Conservation (phyloP, 2,113 vertebrate species). For the Otocyon megalotis region DNA sequence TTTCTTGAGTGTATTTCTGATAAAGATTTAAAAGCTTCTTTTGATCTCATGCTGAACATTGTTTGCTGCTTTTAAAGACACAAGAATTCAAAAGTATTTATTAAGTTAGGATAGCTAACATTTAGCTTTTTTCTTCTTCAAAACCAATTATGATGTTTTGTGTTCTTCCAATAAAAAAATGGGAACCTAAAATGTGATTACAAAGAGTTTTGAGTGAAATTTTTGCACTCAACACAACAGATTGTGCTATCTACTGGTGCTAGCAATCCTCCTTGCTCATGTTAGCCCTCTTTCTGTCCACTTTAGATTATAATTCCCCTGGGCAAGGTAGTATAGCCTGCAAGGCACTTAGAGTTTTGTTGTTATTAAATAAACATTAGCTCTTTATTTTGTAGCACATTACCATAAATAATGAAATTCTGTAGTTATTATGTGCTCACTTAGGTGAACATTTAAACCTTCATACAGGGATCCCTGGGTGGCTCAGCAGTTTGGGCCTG, state of each 20-base stretch:
- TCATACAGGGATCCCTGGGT: not conserved
- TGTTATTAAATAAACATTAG: not conserved
- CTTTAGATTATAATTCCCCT: not conserved
- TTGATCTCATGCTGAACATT: not conserved
- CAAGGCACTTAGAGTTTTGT: not conserved
- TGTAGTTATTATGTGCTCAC: not conserved
- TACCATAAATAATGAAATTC: not conserved
- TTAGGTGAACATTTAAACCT: not conserved
- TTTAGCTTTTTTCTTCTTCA: not conserved
- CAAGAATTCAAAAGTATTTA: not conserved
- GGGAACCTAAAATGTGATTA: not conserved
- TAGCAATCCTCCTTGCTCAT: not conserved
- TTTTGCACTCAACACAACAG: not conserved
- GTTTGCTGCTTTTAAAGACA: not conserved
- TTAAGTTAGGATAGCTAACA: not conserved
- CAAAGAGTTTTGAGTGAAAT: not conserved
- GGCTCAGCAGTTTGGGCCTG: too few relatives aligned
- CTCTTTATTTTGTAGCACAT: not conserved
- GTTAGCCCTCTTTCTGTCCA: not conserved
- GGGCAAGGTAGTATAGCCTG: not conserved
- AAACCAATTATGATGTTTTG: not conserved
- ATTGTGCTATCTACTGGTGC: not conserved
- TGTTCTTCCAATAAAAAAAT: not conserved
- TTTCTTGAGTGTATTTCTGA: not conserved
- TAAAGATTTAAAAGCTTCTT: not conserved